A percentile compares a stretch with the other conserved stretches of the same genome.
Evolutionary conservation across 2,113 vertebrate species (phyloP).

Genomic region (Kryptolebias marmoratus): DNA sequence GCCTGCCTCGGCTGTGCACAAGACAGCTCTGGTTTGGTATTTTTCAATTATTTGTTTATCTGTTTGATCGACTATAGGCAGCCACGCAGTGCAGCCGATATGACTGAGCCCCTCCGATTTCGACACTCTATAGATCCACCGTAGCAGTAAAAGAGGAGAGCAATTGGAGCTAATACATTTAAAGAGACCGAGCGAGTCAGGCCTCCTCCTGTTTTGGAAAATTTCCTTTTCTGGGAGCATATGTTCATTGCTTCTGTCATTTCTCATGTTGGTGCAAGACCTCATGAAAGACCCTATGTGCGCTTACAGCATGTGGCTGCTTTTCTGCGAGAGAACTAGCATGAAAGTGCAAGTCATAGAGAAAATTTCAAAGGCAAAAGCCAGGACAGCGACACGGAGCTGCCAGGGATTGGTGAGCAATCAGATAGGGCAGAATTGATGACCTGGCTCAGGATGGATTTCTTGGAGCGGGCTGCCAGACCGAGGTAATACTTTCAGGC

Average conservation of each 20-base stretch:
- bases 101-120: slow-evolving; percentile 52
- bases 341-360: slow-evolving; percentile 79
- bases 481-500: slow-evolving; percentile 81
- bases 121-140: slow-evolving; percentile 45
- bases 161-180: slow-evolving; percentile 52
- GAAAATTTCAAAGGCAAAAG: slow-evolving; percentile 75
- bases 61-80: slow-evolving; percentile 63
- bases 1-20: slow-evolving; percentile 62
- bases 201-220: slow-evolving; percentile 7
- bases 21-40: slow-evolving; percentile 61
- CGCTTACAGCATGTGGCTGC: slow-evolving; percentile 34
- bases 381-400: slow-evolving; percentile 74
- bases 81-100: slow-evolving; percentile 50
- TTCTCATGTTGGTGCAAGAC: slow-evolving; percentile 20
- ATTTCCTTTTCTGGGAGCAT: not conserved
- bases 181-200: slow-evolving; percentile 24
- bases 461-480: slow-evolving; percentile 79
- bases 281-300: slow-evolving; percentile 33
- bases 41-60: slow-evolving; percentile 75
- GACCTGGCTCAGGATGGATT: slow-evolving; percentile 82
- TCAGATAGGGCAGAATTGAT: slow-evolving; percentile 84
- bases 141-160: slow-evolving; percentile 30
- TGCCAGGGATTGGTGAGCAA: slow-evolving; percentile 80
- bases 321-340: slow-evolving; percentile 55
- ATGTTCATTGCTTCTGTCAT: slow-evolving; percentile 11